These are phyloP conservation scores for Galago senegalensis DNA, from an alignment of 2,797 vertebrate species.

Conservation along the genomic window DNA sequence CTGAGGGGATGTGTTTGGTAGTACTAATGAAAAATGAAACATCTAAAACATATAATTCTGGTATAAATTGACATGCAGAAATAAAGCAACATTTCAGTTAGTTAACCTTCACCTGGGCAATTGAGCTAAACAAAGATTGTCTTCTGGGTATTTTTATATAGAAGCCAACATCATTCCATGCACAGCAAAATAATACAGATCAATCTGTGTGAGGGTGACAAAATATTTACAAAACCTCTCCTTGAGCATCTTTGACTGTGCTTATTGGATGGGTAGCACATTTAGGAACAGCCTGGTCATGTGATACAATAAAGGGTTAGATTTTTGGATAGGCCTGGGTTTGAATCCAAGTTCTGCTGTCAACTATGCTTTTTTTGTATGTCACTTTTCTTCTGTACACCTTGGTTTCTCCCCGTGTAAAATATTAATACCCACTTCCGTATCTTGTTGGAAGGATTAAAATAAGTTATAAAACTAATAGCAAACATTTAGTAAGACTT, in stretches of 20 bases:
- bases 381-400: not conserved
- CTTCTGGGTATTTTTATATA: slow-evolving; percentile 37
- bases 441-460: not conserved
- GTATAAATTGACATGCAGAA: not conserved
- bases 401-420: not conserved
- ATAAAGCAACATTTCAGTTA: slow-evolving; percentile 54
- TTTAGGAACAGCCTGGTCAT: not conserved
- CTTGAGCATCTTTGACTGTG: not conserved
- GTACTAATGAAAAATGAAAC: slow-evolving; percentile 57
- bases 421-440: not conserved
- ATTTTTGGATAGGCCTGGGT: not conserved
- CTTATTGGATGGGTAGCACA: not conserved
- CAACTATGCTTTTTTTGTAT: not conserved
- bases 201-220: not conserved
- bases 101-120: slow-evolving; percentile 46
- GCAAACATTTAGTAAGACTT: not conserved
- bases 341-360: not conserved
- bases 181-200: not conserved
- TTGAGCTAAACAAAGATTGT: slow-evolving; percentile 38
- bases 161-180: slow-evolving; percentile 31
- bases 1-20: slow-evolving; percentile 54
- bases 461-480: slow-evolving; percentile 36
- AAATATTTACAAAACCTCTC: slow-evolving; percentile 45
- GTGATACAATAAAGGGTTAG: not conserved
- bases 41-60: slow-evolving; percentile 63